Percentiles rank a stretch among this genome's conserved stretches.
phyloP scores from a whole-genome alignment of 2,113 vertebrate species.

The Acrocephalus arundinaceus region DNA sequence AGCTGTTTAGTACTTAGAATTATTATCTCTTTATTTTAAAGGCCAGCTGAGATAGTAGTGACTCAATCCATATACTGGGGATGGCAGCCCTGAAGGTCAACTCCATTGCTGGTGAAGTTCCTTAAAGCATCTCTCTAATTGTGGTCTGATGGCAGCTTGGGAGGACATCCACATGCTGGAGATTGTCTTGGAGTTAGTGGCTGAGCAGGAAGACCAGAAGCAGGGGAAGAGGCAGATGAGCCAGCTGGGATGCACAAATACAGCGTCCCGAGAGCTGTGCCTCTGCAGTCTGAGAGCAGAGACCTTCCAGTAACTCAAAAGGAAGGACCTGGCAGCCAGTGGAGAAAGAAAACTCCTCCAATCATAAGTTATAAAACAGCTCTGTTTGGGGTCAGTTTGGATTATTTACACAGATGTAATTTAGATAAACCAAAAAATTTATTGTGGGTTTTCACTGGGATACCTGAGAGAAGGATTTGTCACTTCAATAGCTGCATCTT shows the following conservation, averaged over 20 bases:
- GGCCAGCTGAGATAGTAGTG: neutral
- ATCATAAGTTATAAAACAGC: neutral
- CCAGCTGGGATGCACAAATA: neutral
- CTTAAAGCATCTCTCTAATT: neutral
- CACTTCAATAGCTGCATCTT: neutral
- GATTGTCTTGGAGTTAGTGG: neutral
- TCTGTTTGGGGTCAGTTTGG: neutral
- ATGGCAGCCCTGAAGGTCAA: neutral
- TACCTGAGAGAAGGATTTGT: neutral
- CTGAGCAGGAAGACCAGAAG: neutral
- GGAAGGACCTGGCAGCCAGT: neutral
- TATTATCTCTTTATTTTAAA: neutral
- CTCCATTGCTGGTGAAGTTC: neutral
- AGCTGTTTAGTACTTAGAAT: neutral
- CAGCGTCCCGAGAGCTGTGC: accelerated
- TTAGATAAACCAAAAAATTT: neutral
- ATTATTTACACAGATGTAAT: neutral
- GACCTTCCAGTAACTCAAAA: neutral
- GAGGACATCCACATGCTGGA: neutral
- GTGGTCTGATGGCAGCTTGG: neutral
- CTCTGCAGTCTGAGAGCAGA: neutral
- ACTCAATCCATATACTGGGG: neutral
- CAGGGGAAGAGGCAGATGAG: neutral
- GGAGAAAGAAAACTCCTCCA: neutral
- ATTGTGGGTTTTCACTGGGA: neutral